Base-by-base conservation (phyloP, 2,113 vertebrate genomes). In the Cyanocitta stelleri region DNA sequence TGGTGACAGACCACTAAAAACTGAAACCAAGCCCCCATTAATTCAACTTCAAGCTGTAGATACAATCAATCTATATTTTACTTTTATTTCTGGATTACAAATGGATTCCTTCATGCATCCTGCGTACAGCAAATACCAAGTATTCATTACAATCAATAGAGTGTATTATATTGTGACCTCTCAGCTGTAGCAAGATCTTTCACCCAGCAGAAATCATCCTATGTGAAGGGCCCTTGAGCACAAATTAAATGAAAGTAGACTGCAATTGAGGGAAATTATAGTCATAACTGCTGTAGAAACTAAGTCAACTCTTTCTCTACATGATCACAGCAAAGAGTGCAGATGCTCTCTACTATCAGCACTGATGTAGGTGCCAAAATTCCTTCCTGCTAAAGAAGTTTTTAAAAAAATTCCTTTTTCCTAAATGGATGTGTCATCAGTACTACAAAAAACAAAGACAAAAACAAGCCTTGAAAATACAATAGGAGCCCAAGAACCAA, bases 201-300 rank as follows among this genome's bases (percentile, higher is more conserved):
- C 93, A 97, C 95, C 95, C 93, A 96, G 89, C 91, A 92, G 95
- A 98, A 98, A 97, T 96, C 95, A 95, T 95, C 98, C 94, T 83
- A 83, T 63, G 33, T 96, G 95, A 97, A 98, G 95, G 84, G 95
- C 96, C 91, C 97, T 98, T 97, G 89, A 97, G 96, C 95, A 97
- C 96, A 98, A 98, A 98, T 98, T 97, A 98, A 98, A 98, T 97
- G 97, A 97, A 97, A 97, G 89, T 95, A 97, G 94, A 88, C 95
- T 94, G 97, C 96, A 97, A 96, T 97, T 11, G 74, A 97, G 93
- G 96, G 75, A 98, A 97, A 98, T 97, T 95, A 96, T 86, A 97
- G 96, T 82, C 96, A 96, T 95, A 97, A 97, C 96, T 98, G 94
- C 96, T 86, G 58, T 80, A 95, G 94, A 97, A 95, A 95, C 39